A percentile compares a stretch with the other conserved stretches of the same genome.
These are phyloP conservation scores for Echiichthys vipera DNA, from an alignment of 2,797 vertebrate genomes.

Conservation along the genomic window DNA sequence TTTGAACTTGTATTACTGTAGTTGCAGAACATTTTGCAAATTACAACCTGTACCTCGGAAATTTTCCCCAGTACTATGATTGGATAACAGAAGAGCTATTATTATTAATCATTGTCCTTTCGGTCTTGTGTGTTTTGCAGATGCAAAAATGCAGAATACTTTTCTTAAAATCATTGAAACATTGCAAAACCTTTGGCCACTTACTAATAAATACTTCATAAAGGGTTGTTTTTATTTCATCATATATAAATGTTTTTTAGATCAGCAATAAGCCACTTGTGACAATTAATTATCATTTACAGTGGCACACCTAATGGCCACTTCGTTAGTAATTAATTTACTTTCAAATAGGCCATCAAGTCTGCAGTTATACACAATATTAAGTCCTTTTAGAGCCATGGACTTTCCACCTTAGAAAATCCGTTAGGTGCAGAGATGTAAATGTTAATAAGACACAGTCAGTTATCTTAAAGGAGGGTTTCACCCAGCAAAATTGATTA, in stretches of 20 bases:
- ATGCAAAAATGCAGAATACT: too few species aligned
- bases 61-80: too few species aligned
- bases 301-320: not conserved
- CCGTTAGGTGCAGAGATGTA: not conserved
- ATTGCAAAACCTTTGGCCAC: not conserved
- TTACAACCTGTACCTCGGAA: not conserved
- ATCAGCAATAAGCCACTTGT: not conserved
- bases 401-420: not conserved
- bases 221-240: not conserved
- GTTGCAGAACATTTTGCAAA: not conserved
- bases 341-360: not conserved
- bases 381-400: too few species aligned
- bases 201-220: not conserved
- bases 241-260: not conserved
- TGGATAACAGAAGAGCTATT: not conserved
- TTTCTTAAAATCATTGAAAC: too few species aligned
- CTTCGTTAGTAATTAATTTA: too few species aligned
- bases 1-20: not conserved
- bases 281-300: not conserved
- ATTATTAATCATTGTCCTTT: too few species aligned
- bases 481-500: too few species aligned
- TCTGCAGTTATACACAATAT: too few species aligned
- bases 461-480: not conserved
- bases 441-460: not conserved
- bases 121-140: too few species aligned